Base-by-base conservation (phyloP, 2,113 vertebrate species). In the Ondatra zibethicus region DNA sequence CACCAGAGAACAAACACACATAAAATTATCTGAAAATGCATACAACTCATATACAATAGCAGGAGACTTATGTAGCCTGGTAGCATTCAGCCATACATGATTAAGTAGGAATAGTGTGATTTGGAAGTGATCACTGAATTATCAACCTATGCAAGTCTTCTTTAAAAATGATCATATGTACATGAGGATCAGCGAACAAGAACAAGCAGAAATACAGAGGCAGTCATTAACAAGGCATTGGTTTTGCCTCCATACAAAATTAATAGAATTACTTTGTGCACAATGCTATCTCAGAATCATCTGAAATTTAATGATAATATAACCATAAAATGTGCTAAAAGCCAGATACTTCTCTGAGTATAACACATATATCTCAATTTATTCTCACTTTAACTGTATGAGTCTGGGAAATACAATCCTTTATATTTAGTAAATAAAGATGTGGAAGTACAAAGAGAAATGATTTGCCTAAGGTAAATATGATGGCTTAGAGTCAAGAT, bases 101-200 rank as follows among this genome's bases (percentile, higher is more conserved):
- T 78, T 92, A 50, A 16, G 72, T 77, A 61, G 47, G 23, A 73
- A 45, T 92, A 23, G 8, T 47, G 2, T 88, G 50, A 80, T 85
- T 88, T 85, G 33, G 39, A 97, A 73, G 27, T 42, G 81, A 85
- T 94, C 29, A 75, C 10, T 88, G 84, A 94, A 85, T 17, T 68
- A 92, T 76, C 13, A 19, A 84, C 7, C 29, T 93, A 81, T 95
- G 58, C 50, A 85, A 96, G 63, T 80, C 63, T 47, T 39, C 21
- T 16, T 89, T 93, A 84, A 12, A 63, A 78, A 45, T 65, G 7
- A 19, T 5, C 4, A 73, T 42, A 94, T n/a, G 27, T 39, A 50
- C 5, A 68, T 42, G 36, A 55, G n/a, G 94, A 80, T 86, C 89
- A 88, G 29, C 89, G 45, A 82, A 63, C 16, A 70, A 50, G 17